Evolutionary conservation across 2,113 vertebrate genomes (phyloP), one percentile per base, ranked within the genome.

Genomic region (Physeter macrocephalus): DNA sequence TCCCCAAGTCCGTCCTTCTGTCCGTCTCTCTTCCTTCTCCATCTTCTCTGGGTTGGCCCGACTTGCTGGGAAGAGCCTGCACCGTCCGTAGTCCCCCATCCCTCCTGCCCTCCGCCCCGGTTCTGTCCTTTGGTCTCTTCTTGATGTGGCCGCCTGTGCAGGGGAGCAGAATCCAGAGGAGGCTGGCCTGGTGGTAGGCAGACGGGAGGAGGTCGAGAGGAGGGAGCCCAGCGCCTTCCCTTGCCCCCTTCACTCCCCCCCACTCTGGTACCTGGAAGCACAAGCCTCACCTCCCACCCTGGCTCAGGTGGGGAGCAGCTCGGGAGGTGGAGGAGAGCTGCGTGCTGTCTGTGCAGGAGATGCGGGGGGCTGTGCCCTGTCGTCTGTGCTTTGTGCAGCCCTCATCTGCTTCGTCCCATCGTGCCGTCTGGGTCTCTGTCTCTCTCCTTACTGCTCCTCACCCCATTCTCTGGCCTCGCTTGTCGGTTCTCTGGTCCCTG

Each of bases 181-280:
- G 96, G 93, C 97, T 90, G 95, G 75, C 64, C 88, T 41, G 90
- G 61, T 64, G 75, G 95, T 81, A 93, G 97, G 95, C 88, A 88
- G 64, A 1, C 82, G 10, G 97, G 96, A 57, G 75, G 95, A 89
- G 94, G 77, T 4, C 2, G 36, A 66, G 77, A 90, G 61, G 98
- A 91, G 81, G 97, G 92, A 97, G 88, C 93, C 94, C 90, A 27
- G 97, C 27, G 92, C 96, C 97, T 98, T 97, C 97, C 92, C 87
- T 29, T 46, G 71, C 69, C 92, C 86, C 96, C 95, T 97, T 97
- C 97, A 97, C 97, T 96, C 90, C 97, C 61, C 98, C 97, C 93
- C 96, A 52, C 96, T 97, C 98, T 98, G 98, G 98, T 98, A 97
- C 97, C 98, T 98, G 98, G 98, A 98, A 98, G 98, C 97, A 84